Conservation (phyloP, 2,113 vertebrate genomes). For the Phyllostomus hastatus region DNA sequence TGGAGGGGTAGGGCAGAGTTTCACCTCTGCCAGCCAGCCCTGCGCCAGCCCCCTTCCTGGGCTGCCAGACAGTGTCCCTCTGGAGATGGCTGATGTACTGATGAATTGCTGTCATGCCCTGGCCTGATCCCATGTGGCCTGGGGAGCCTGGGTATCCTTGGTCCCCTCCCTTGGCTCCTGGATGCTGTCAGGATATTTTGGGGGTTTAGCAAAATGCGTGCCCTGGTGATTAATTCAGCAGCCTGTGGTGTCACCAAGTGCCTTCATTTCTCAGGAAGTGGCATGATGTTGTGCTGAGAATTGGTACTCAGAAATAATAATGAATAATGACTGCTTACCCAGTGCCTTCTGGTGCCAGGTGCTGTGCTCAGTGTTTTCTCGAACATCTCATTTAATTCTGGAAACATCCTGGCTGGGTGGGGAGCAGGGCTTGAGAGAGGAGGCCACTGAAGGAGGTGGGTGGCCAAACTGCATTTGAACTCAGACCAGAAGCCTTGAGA, state of each 20-base stretch:
- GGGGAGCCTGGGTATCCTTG: neutral
- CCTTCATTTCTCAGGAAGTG: slow-evolving; percentile 11
- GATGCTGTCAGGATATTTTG: neutral
- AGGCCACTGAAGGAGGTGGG: neutral
- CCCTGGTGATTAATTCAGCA: neutral
- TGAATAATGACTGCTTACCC: slow-evolving; percentile 8
- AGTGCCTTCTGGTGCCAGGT: neutral
- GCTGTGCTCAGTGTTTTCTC: neutral
- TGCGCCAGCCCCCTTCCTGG: neutral
- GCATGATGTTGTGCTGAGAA: neutral
- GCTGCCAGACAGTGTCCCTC: neutral
- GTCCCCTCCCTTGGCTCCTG: neutral
- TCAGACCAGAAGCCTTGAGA: neutral
- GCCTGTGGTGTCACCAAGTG: neutral
- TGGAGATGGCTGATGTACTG: neutral
- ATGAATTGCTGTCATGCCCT: neutral
- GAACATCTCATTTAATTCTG: slow-evolving; percentile 48
- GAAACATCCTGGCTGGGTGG: neutral
- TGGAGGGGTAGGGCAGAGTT: neutral
- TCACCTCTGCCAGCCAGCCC: neutral
- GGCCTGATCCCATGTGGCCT: neutral
- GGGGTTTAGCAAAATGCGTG: neutral
- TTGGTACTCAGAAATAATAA: slow-evolving; percentile 30
- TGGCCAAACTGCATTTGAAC: neutral
- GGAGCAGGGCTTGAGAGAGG: neutral